Base-by-base conservation (phyloP, 2,797 vertebrate species). In the Rachycentron canadum region DNA sequence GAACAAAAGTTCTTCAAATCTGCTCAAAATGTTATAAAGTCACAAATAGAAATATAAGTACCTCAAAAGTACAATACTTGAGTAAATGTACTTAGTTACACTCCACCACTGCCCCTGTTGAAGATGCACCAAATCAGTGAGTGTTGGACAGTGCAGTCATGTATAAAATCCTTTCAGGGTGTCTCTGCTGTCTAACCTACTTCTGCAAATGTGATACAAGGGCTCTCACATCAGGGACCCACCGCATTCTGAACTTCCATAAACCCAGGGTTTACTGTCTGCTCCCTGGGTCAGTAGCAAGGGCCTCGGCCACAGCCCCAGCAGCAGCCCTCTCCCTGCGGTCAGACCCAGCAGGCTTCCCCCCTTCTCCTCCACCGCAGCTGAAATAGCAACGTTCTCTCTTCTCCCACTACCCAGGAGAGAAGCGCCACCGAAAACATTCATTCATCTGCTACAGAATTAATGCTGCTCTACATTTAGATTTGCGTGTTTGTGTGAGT, bases 381-480 rank as follows among this genome's bases (percentile, higher is more conserved):
- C 91, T 92, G 91, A 93, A 89, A 93, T 73, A 91, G 92, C 88
- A 92, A 76, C 43, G 21, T 59, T 83, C 72, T 76, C 30, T 45
- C 73, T 83, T 79, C 89, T 87, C 78, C 70, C 78, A 76, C 38
- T 38, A 90, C 90, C 86, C 88, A 69, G n/a, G 81, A 85, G 91
- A 75, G 70, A 82, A 61, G 71, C 81, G 73, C 90, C 88, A 86
- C 91, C 66, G 49, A 95, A 93, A 93, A 94, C 89, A 86, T 74
- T 93, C 91, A 94, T 95, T 96, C 94, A 96, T 93, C 84, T 92
- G 90, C 91, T 66, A 47, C 69, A 78, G 74, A 87, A 79, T 89
- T 89, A 94, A 93, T 84, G 87, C 76, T 87, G 82, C 69, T 76
- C 81, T 84, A 88, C 91, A 84, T 92, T 91, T 91, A 83, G 77